A percentile compares a stretch with the other conserved stretches of the same genome.
Conservation (phyloP, 1,140 invertebrate species). For the Caenorhabditis tropicalis region DNA sequence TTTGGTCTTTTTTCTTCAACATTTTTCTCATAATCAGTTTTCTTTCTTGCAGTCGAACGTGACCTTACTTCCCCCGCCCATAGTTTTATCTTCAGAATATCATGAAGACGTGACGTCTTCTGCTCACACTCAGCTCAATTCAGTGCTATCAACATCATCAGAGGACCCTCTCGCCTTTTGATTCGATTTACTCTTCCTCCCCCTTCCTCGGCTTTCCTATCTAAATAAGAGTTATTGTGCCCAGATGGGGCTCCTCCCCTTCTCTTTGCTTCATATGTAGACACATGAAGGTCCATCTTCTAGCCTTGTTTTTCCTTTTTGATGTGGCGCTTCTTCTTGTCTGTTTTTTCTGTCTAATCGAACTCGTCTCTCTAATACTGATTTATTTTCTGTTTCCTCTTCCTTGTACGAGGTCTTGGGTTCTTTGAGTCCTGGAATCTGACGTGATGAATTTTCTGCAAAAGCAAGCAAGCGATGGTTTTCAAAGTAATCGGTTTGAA, state of each 20-base stretch:
- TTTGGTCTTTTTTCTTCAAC: too few relatives aligned
- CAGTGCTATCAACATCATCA: constrained; percentile 26
- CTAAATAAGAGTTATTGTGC: constrained; percentile 21
- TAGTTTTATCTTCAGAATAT: not conserved
- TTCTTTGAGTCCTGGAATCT: not conserved
- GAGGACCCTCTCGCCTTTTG: constrained; percentile 24
- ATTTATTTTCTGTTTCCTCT: not conserved
- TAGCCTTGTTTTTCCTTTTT: not conserved
- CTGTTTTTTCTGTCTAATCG: not conserved
- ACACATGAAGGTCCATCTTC: not conserved
- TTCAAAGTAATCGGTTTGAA: too few relatives aligned
- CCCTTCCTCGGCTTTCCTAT: too few relatives aligned
- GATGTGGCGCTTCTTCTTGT: not conserved
- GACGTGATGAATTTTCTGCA: too few relatives aligned
- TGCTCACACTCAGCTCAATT: not conserved
- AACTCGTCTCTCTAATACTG: not conserved
- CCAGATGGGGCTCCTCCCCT: not conserved
- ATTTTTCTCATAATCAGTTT: too few relatives aligned
- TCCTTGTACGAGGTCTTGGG: not conserved
- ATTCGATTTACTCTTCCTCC: not conserved
- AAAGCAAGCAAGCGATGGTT: too few relatives aligned
- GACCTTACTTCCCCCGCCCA: not conserved
- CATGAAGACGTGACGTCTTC: constrained; percentile 18
- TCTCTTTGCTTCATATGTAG: too few relatives aligned
- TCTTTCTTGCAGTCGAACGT: not conserved